phyloP scores from a whole-genome alignment of 2,797 vertebrate genomes.

The Enteromius treurensis region DNA sequence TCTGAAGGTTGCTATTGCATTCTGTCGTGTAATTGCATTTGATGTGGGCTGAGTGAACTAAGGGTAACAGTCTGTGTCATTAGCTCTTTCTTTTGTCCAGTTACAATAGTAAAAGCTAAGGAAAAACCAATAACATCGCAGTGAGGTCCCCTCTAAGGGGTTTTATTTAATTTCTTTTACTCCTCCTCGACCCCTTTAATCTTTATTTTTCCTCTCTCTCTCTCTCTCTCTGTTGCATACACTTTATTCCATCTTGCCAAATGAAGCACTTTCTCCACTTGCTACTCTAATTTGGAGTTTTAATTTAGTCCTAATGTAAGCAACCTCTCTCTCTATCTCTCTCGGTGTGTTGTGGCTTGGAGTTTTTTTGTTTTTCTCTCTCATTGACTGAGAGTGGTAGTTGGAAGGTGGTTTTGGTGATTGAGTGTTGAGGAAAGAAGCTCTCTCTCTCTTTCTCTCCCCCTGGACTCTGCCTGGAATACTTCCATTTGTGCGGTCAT shows the following conservation, averaged over 20 bases:
- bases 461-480: constrained; percentile 46
- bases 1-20: background rate
- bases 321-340: constrained; percentile 4
- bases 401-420: constrained; percentile 21
- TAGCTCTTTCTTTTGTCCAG: constrained; percentile 34
- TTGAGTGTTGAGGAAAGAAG: constrained; percentile 38
- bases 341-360: constrained; percentile 3
- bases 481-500: constrained; percentile 48
- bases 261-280: constrained; percentile 48
- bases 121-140: constrained; percentile 40
- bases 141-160: constrained; percentile 24
- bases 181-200: constrained; percentile 28
- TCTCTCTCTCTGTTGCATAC: background rate
- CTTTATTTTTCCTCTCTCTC: background rate
- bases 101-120: constrained; percentile 37
- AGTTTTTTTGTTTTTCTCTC: constrained; percentile 21
- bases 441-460: constrained; percentile 4
- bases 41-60: constrained; percentile 24
- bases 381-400: constrained; percentile 36
- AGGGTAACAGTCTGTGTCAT: constrained; percentile 34
- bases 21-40: constrained; percentile 14
- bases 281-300: constrained; percentile 58
- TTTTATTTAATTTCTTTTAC: constrained; percentile 56
- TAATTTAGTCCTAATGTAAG: constrained; percentile 63
- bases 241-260: constrained; percentile 34